Conservation (phyloP, 2,113 vertebrate species). For the Sebastes schlegelii region DNA sequence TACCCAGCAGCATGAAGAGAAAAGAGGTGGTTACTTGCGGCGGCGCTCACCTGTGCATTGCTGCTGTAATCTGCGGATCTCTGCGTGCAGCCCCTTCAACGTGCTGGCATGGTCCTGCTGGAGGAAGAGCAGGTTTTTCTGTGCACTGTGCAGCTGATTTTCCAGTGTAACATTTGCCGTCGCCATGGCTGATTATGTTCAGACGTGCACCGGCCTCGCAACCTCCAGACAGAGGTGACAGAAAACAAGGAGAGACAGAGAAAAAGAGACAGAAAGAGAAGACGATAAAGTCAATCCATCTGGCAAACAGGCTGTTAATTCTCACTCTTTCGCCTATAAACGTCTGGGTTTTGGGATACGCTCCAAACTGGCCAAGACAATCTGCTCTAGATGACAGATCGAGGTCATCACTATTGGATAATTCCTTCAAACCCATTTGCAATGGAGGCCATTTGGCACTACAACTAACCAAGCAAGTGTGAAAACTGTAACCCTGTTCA, state of each 20-base stretch:
- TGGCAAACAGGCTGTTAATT: slow-evolving; percentile 16
- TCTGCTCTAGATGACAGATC: slow-evolving; percentile 34
- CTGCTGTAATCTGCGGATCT: slow-evolving; percentile 94
- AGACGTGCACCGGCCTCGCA: slow-evolving; percentile 41
- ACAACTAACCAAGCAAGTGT: neutral
- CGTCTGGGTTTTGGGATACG: slow-evolving; percentile 32
- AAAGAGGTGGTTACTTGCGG: neutral
- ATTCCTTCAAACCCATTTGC: slow-evolving; percentile 22
- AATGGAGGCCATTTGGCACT: neutral
- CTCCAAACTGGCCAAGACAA: slow-evolving; percentile 24
- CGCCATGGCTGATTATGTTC: slow-evolving; percentile 86
- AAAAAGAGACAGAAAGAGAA: neutral
- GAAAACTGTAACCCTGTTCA: neutral
- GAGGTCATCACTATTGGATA: neutral
- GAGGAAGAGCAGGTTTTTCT: slow-evolving; percentile 97
- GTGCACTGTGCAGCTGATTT: slow-evolving; percentile 96
- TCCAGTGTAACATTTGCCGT: slow-evolving; percentile 89
- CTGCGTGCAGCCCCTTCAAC: slow-evolving; percentile 91
- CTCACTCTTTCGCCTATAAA: slow-evolving; percentile 18
- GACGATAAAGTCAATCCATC: slow-evolving; percentile 11
- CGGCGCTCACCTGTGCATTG: slow-evolving; percentile 91
- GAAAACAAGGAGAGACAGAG: slow-evolving; percentile 1
- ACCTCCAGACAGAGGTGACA: slow-evolving; percentile 53
- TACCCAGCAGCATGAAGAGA: neutral
- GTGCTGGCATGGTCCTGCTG: slow-evolving; percentile 95